These are phyloP conservation scores for Mya arenaria DNA, from an alignment of 1,140 invertebrate genomes.

Conservation along the genomic window DNA sequence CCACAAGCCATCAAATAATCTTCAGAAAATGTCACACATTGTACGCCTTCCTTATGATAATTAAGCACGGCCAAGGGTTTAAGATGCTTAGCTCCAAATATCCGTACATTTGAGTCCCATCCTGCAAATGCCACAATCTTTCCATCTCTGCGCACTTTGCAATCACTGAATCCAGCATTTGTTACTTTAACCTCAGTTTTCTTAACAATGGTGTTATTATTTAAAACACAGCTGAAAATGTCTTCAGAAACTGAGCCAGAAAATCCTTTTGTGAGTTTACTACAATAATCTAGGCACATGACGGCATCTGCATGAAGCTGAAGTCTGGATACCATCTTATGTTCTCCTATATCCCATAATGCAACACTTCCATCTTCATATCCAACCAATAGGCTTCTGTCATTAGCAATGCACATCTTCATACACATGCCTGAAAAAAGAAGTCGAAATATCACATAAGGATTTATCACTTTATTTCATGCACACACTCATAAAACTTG, in stretches of 20 bases:
- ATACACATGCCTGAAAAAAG: conserved; percentile 66
- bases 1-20: conserved; percentile 70
- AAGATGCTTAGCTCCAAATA: conserved; percentile 90
- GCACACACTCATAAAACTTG: too few relatives aligned
- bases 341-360: conserved; percentile 67
- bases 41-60: conserved; percentile 73
- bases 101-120: conserved; percentile 89
- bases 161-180: conserved; percentile 78
- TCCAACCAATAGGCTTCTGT: conserved; percentile 60
- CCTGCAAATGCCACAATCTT: conserved; percentile 89
- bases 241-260: conserved; percentile 63
- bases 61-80: conserved; percentile 88
- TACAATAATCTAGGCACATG: conserved; percentile 67
- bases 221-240: conserved; percentile 55
- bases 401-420: conserved; percentile 32
- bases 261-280: conserved; percentile 50
- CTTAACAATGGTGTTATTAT: conserved; percentile 29
- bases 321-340: conserved; percentile 40
- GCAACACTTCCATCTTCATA: conserved; percentile 72
- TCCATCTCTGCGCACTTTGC: conserved; percentile 87
- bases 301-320: conserved; percentile 62
- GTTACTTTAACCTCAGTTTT: conserved; percentile 31
- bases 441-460: too few relatives aligned
- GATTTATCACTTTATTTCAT: too few relatives aligned
- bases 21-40: conserved; percentile 66